Evolutionary conservation across 2,888 invertebrate genomes (phyloP), one percentile per base, ranked within the genome.

Genomic region (Liodrosophila aerea): DNA sequence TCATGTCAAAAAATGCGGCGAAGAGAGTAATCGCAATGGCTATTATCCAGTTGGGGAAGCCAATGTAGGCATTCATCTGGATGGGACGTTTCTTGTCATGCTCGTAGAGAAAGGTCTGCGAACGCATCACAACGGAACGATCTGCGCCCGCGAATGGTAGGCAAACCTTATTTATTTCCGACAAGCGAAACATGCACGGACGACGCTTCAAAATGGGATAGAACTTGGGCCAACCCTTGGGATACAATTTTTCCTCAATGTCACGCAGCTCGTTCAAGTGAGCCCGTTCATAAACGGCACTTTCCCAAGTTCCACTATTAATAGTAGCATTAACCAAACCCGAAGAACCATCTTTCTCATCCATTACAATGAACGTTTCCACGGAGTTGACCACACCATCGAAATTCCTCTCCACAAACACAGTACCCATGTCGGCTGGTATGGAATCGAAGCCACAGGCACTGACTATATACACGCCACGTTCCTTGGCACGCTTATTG

Each of bases 361-460:
- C n/a, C n/a, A n/a, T n/a, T n/a, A n/a, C n/a, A n/a, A n/a, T n/a
- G n/a, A n/a, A n/a, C n/a, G n/a, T n/a, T n/a, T 95, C 94, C 41
- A 95, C 93, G 0, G 94, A 94, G 90, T 97, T 96, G 5, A 97
- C 87, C 12, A 93, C 93, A 15, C 95, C 89, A 65, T 92, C 92
- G 86, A 97, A 97, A 78, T 96, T 92, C 68, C 95, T 91, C 84
- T 95, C 93, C 34, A 96, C 91, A 88, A 92, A 96, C n/a, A 94
- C 89, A 0, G 95, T 90, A 0, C 98, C 98, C 90, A 98, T 90
- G 87, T 99, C 98, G 41, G 93, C 92, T n/a, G 98, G 98, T 70
- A 98, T 94, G 84, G 96, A 95, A 90, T 98, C 98, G 88, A 96
- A 95, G 29, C 98, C 98, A 90, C 98, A 98, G 1, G 98, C 95